Base-by-base conservation (phyloP, 2,113 vertebrate species). In the Argyrosomus japonicus region DNA sequence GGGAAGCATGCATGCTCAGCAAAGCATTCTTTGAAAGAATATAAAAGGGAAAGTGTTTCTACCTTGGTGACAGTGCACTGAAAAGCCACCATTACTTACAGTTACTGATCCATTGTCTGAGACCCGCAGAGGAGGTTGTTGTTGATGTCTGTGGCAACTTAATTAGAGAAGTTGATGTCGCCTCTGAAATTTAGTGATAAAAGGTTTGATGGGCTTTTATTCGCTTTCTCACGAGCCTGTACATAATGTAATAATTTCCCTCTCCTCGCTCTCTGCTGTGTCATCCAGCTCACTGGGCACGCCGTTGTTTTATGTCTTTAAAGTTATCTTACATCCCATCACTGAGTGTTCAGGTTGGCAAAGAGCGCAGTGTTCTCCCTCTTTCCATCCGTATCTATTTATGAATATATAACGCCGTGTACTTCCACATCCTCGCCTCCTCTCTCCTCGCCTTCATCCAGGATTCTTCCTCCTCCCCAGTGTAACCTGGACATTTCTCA, bases 151-250 rank as follows among this genome's bases (percentile, higher is more conserved):
- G 63, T 85, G 68, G 77, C 74, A 40, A 75, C 79, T 82, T 89
- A 77, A 88, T 92, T 85, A 87, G 81, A 89, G 87, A 77, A 72
- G 73, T 5, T 54, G 78, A 83, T 83, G 84, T 67, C 45, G 69
- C 77, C 3, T 36, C 77, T 60, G 54, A 83, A 84, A 84, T 70
- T 62, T 43, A 45, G 56, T 60, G 73, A 83, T 84, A 76, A 89
- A 89, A 87, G 50, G 29, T 61, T 40, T 78, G 81, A 87, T 87
- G 75, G 61, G 25, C 36, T 79, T 79, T 81, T 71, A 67, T 87
- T 79, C 21, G 0, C 69, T 54, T 19, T 62, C 56, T 81, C 69
- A 45, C 56, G 23, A 12, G 50, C 10, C 53, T 45, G 14, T 68
- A 15, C 14, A 15, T 40, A 12, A 27, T 29, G 64, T 40, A 57